Percentiles rank a stretch among this genome's conserved stretches.
Evolutionary conservation across 2,113 vertebrate species (phyloP).

Genomic region (Cromileptes altivelis): DNA sequence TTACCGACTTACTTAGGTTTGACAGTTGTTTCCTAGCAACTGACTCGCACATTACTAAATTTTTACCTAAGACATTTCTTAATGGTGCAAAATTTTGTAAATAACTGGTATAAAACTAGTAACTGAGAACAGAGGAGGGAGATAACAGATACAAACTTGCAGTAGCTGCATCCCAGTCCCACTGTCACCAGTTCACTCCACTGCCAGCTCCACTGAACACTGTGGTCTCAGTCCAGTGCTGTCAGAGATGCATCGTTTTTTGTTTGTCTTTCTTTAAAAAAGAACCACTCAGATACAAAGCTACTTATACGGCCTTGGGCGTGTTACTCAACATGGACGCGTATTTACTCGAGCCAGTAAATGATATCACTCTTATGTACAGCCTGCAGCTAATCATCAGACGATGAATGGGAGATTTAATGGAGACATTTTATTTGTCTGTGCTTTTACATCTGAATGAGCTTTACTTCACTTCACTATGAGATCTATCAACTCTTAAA

Average conservation of each 20-base stretch:
- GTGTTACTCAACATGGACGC: slow-evolving; percentile 13
- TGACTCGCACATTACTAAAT: neutral
- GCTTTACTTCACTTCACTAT: slow-evolving; percentile 37
- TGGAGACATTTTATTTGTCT: slow-evolving; percentile 43
- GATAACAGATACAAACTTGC: neutral
- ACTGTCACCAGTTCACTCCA: slow-evolving; percentile 17
- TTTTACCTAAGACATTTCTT: neutral
- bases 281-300: slow-evolving; percentile 31
- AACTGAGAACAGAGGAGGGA: neutral
- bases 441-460: slow-evolving; percentile 41
- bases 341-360: slow-evolving; percentile 39
- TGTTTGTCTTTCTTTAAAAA: slow-evolving; percentile 34
- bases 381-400: slow-evolving; percentile 58
- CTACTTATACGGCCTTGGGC: slow-evolving; percentile 33
- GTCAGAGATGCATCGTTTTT: slow-evolving; percentile 8
- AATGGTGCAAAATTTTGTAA: neutral
- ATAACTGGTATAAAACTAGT: neutral
- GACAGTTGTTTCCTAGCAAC: neutral
- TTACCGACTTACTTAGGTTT: neutral
- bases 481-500: slow-evolving; percentile 44
- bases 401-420: slow-evolving; percentile 37
- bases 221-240: slow-evolving; percentile 11
- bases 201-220: neutral
- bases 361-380: slow-evolving; percentile 36
- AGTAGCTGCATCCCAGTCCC: neutral